Base-by-base conservation (phyloP, 2,888 invertebrate genomes). In the Hypena proboscidalis region DNA sequence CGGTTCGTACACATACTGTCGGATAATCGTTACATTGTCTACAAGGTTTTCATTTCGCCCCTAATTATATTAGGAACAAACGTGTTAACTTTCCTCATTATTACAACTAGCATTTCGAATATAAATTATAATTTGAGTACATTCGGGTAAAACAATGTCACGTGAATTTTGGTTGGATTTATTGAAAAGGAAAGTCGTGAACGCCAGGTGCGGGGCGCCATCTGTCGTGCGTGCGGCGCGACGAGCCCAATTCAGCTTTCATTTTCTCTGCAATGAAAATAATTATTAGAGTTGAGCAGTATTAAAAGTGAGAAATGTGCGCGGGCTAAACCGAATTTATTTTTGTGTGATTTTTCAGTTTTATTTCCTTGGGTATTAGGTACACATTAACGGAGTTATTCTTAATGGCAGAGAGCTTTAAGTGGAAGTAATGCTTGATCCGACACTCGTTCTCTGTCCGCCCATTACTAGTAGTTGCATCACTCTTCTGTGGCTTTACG, bases 181-280 rank as follows among this genome's bases (percentile, higher is more conserved):
- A 83, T 80, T 79, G 80, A 82, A 81, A 81, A 77, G 80, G 78
- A 82, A 83, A 82, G 78, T 82, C 77, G 56, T 47, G 63, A 67
- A 67, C 60, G 74, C 66, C 82, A 82, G 80, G 80, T 81, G 82
- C 52, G 57, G 40, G 51, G 46, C 57, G 67, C 67, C 74, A 76
- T 66, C 74, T 77, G 77, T 60, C 67, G 69, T 69, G 64, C 71
- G 67, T 68, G 14, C 8, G 19, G 21, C 26, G 11, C 25, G 9
- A 21, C 5, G 17, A 54, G 46, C 37, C 45, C 58, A 70, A 66
- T 69, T 71, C 59, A 44, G 58, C 59, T 71, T 71, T 70, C 67
- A 72, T 74, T 75, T 69, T 67, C 69, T 56, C 54, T 60, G 46
- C 47, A 39, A 65, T 52, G 66, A 64, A 66, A 72, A 77, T 77